phyloP scores from a whole-genome alignment of 2,888 invertebrate species.

The Hemicrepidius hirtus region DNA sequence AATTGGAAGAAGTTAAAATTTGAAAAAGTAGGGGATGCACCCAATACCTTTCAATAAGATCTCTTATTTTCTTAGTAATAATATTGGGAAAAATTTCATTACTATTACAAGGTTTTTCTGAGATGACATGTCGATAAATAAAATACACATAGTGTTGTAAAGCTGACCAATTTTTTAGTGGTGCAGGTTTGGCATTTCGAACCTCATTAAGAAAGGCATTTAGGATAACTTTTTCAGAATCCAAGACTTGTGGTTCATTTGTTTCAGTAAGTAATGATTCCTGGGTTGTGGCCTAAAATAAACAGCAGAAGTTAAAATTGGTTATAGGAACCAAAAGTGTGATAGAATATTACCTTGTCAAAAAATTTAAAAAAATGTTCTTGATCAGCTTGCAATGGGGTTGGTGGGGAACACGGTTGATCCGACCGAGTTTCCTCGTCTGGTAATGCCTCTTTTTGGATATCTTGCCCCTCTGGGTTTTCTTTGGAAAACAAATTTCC shows the following conservation, averaged over 20 bases:
- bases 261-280: conserved; percentile 12
- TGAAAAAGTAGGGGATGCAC: not conserved
- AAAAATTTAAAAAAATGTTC: conserved; percentile 43
- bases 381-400: conserved; percentile 15
- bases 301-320: conserved; percentile 14
- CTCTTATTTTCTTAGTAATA: conserved; percentile 65
- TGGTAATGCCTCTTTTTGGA: conserved; percentile 28
- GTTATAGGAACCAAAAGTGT: not conserved
- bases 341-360: conserved; percentile 30
- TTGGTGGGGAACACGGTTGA: conserved; percentile 21
- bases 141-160: conserved; percentile 68
- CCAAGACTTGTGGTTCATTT: conserved; percentile 32
- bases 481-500: conserved; percentile 54
- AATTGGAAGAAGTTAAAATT: conserved; percentile 17
- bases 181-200: conserved; percentile 55
- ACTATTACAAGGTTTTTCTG: conserved; percentile 62
- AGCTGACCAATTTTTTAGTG: conserved; percentile 64
- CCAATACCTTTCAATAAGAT: conserved; percentile 63
- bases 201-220: conserved; percentile 57
- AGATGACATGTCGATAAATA: conserved; percentile 67
- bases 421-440: conserved; percentile 17
- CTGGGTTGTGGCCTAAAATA: conserved; percentile 28
- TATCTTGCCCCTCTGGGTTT: conserved; percentile 24
- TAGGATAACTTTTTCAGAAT: conserved; percentile 50
- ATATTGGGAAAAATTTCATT: conserved; percentile 63